A percentile compares a stretch with the other conserved stretches of the same genome.
Conservation (phyloP, 1,140 invertebrate species). For the Eupristina koningsbergeri region DNA sequence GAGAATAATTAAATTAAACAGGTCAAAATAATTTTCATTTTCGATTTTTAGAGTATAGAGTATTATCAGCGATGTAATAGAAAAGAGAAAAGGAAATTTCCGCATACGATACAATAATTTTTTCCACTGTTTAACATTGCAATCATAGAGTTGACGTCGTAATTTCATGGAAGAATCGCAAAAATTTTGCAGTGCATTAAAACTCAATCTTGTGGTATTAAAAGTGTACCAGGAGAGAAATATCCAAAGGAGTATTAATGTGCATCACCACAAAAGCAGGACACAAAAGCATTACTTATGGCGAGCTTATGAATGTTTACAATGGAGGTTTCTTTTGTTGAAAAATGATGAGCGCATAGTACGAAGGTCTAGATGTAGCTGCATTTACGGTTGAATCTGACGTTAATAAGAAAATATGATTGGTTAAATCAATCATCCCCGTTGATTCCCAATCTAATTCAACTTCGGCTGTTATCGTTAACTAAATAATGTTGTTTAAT, state of each 20-base stretch:
- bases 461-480: too few relatives aligned
- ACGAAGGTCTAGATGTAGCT: not conserved
- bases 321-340: not conserved
- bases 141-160: not conserved
- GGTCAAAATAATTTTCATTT: not conserved
- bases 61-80: too few relatives aligned
- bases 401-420: not conserved
- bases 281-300: too few relatives aligned
- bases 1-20: not conserved
- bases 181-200: not conserved
- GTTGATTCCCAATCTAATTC: not conserved
- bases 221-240: not conserved
- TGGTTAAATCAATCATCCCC: too few relatives aligned
- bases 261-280: not conserved
- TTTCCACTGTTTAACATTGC: not conserved
- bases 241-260: not conserved
- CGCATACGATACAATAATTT: too few relatives aligned
- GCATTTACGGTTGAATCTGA: not conserved
- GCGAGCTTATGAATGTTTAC: not conserved
- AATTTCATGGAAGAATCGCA: not conserved
- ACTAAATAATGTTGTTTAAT: too few relatives aligned
- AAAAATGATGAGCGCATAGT: not conserved
- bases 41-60: too few relatives aligned
- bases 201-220: not conserved
- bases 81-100: too few relatives aligned